Conservation (phyloP, 2,113 vertebrate species). For the Ophthalmolycus amberensis region DNA sequence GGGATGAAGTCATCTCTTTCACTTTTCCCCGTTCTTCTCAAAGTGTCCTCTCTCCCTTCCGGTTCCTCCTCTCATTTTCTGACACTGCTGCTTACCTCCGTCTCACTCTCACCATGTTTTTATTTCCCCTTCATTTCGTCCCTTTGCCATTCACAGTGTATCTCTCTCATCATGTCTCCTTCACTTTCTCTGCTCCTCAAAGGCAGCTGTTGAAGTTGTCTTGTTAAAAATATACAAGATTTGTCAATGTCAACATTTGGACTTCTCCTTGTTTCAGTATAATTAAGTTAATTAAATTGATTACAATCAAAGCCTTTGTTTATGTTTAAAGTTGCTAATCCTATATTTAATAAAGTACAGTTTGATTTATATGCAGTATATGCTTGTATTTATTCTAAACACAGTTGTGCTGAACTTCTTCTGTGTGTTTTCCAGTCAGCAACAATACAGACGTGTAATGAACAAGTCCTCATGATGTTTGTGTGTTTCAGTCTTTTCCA, state of each 20-base stretch:
- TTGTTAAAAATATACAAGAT: neutral
- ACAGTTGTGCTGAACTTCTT: neutral
- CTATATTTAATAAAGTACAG: neutral
- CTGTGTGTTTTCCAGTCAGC: neutral
- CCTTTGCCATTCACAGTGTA: neutral
- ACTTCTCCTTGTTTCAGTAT: neutral
- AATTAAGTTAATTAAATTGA: neutral
- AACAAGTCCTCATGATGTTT: neutral
- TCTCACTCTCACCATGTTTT: neutral
- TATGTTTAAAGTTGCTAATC: neutral
- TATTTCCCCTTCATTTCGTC: constrained; percentile 3
- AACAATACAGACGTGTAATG: neutral
- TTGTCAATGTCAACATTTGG: neutral
- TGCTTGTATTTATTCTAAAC: neutral
- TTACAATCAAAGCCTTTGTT: neutral
- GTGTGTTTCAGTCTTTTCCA: constrained; percentile 60
- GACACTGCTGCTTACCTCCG: neutral
- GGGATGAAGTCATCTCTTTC: constrained; percentile 33
- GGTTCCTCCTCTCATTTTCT: constrained; percentile 22
- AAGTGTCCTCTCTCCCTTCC: constrained; percentile 15
- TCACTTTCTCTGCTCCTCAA: neutral
- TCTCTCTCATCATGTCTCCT: constrained; percentile 3
- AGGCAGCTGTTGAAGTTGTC: neutral
- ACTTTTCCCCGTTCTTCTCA: constrained; percentile 12
- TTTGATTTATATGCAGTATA: too few species aligned